Base-by-base conservation (phyloP, 92 coral and sea anemone species). In the Umimayanthus chanpuru region DNA sequence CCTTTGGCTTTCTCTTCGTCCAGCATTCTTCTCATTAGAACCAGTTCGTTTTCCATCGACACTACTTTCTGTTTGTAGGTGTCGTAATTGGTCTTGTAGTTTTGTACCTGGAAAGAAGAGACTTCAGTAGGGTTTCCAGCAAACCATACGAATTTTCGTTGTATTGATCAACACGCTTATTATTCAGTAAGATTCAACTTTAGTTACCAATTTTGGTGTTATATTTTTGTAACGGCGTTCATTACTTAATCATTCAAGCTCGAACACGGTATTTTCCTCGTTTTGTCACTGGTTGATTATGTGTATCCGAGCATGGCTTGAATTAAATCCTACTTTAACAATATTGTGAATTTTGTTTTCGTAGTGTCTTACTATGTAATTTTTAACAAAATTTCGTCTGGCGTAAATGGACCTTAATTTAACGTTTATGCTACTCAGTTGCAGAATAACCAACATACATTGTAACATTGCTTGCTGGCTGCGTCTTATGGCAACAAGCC, bases 31-130 rank as follows among this genome's bases (percentile, higher is more conserved):
- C 92, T 91, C 64, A 98, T 92, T 43, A 97, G 85, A 43, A 95
- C 89, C 32, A 97, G 93, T 36, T 96, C 95, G 86, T 93, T 97
- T 79, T 97, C 99, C 77, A 97, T 77, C 6, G 96, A 88, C 49
- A 91, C 91, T 73, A 94, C 78, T 80, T 92, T 96, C 77, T 95
- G 94, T 82, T 94, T 97, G 94, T 91, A 92, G 43, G 95, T 94
- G 41, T 97, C 98, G 56, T 91, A 84, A 38, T 92, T 95, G 88
- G 86, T 93, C 85, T 97, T 94, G 66, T 88, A 92, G 79, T 96
- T 91, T 88, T 95, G 96, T 9, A 94, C 95, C 95, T 97, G 58
- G 36, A 76, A 14, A 20, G 70, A 49, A 53, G 11, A 47, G 12
- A 47, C 53, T 47, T 53, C 20, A 15, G 58, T 53, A 53, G 3